Evolutionary conservation across 2,113 vertebrate genomes (phyloP).

Genomic region (Chloropsis cyanopogon): DNA sequence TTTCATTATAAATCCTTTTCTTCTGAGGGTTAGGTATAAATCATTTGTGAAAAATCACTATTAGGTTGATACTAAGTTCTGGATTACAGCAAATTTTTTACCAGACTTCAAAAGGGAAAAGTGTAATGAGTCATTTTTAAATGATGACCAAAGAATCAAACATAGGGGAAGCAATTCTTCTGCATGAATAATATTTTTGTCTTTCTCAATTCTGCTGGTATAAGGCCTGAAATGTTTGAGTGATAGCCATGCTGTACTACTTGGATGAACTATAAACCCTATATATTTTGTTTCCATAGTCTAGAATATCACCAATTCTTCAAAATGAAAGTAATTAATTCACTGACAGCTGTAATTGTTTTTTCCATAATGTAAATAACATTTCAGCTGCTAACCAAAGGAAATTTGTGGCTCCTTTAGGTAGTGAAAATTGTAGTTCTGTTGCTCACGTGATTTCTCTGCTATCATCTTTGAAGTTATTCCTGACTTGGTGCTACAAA

Average conservation of each 20-base stretch:
- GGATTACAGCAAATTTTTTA: background rate
- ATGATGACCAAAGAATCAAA: background rate
- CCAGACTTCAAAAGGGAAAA: background rate
- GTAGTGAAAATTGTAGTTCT: background rate
- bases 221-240: constrained; percentile 11
- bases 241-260: background rate
- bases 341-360: background rate
- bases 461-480: background rate
- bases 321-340: background rate
- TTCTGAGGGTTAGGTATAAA: background rate
- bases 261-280: background rate
- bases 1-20: constrained; percentile 39
- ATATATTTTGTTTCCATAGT: background rate
- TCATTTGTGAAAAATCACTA: background rate
- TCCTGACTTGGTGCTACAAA: background rate
- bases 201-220: background rate
- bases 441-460: background rate
- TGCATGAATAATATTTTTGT: constrained; percentile 11
- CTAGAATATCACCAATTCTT: background rate
- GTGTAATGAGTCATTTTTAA: constrained; percentile 20
- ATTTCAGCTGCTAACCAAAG: background rate
- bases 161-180: background rate
- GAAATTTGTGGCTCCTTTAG: background rate
- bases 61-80: background rate
- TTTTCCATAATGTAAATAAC: background rate